Evolutionary conservation across 2,888 invertebrate genomes (phyloP), one percentile per base, ranked within the genome.

Genomic region (Eurytoma californica): DNA sequence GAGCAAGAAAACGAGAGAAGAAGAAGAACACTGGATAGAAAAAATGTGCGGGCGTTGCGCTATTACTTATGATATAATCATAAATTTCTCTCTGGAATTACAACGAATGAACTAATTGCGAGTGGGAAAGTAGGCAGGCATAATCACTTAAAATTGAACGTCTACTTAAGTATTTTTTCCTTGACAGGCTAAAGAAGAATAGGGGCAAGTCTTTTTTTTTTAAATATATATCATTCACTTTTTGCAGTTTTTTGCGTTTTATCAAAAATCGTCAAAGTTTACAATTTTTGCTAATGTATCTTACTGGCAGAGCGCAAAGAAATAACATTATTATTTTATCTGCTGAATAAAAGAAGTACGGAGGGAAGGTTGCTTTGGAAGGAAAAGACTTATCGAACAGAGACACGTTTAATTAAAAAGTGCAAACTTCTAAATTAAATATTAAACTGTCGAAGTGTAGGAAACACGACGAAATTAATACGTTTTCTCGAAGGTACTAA

Each of bases 51-150:
- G 39, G 20, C 13, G 20, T 67, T 28, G 58, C 53, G 16, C 49
- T 68, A 61, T 68, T 76, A 68, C 75, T 75, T 28, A 24, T 67
- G 58, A 77, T 72, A 66, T 72, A 77, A 72, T 72, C 49, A 72
- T 77, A 77, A 72, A 66, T 60, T 55, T 51, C 53, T 72, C 77
- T 39, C 51, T 51, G 55, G 51, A 77, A 77, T 77, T 66, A 51
- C 72, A 20, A 55, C 28, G 60, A 69, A 67, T 72, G 77, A 30
- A 58, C 58, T 58, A 72, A 67, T 77, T 66, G 55, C 49, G 49
- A 77, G 39, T 16, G 24, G 51, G 55, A 55, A 39, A 61, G 39
- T 30, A 18, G 66, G n/a, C 69, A 49, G 14, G 49, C 47, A 49
- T 58, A 77, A 72, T 66, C 28, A 72, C 49, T 72, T 77, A 30